Evolutionary conservation across 2,888 invertebrate genomes (phyloP).

Genomic region (Mystacides longicornis): DNA sequence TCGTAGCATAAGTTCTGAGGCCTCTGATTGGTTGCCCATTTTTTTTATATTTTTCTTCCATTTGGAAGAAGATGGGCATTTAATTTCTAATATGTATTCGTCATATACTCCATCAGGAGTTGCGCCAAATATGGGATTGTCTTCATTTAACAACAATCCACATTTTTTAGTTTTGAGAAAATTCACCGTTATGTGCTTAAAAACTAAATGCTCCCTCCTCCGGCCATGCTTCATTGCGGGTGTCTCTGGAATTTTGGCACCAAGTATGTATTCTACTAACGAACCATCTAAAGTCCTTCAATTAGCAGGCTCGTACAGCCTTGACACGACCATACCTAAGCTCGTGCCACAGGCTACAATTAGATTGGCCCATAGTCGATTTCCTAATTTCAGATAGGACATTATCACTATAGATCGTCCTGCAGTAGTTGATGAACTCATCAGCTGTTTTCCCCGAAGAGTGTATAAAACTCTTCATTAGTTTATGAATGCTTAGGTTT

Average conservation of each 20-base stretch:
- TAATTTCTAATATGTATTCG: neutral
- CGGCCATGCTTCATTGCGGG: neutral
- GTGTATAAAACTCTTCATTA: no score
- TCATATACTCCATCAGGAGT: neutral
- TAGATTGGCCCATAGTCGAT: neutral
- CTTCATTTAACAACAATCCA: neutral
- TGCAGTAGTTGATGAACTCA: no score
- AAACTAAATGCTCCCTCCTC: neutral
- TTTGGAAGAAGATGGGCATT: neutral
- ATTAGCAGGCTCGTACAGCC: neutral
- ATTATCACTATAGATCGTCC: no score
- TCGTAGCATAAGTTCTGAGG: no score
- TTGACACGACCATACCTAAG: neutral
- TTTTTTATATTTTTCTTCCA: no score
- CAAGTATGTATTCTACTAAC: neutral
- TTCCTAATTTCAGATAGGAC: no score
- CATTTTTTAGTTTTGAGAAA: neutral
- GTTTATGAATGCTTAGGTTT: no score
- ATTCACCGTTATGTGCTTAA: neutral
- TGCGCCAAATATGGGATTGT: neutral
- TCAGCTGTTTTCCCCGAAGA: no score
- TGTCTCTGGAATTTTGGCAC: neutral
- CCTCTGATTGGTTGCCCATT: no score
- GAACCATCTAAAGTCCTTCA: neutral
- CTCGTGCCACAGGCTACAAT: neutral